phyloP scores from a whole-genome alignment of 2,888 invertebrate species.

The Aphidoletes aphidimyza region DNA sequence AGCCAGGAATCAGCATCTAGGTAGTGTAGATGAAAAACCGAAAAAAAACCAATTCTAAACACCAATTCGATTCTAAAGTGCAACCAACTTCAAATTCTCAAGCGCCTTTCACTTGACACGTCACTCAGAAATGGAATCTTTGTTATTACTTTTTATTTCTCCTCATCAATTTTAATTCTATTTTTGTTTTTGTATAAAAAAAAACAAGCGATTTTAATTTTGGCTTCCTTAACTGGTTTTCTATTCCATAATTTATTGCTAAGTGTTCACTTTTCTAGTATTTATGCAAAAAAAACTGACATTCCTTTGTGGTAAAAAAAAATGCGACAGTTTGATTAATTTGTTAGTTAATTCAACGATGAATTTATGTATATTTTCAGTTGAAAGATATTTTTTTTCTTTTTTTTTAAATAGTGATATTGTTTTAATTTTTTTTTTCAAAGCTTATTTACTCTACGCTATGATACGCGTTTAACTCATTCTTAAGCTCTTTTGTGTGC shows the following conservation, averaged over 20 bases:
- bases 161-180: not conserved
- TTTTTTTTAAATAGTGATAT: no score
- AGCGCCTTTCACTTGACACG: not conserved
- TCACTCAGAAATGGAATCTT: conserved; percentile 16
- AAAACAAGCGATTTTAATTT: not conserved
- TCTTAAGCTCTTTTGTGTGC: not conserved
- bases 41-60: conserved; percentile 7
- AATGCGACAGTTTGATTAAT: not conserved
- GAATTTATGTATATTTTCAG: conserved; percentile 37
- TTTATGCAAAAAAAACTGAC: not conserved
- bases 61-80: conserved; percentile 29
- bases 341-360: not conserved
- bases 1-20: conserved; percentile 79
- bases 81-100: not conserved
- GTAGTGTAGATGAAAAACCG: conserved; percentile 64
- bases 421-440: not conserved
- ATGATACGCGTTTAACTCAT: not conserved
- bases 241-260: conserved; percentile 36
- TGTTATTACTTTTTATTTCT: not conserved
- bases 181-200: not conserved
- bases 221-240: conserved; percentile 10
- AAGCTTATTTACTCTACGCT: not conserved
- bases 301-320: not conserved
- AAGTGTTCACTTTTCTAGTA: conserved; percentile 29
- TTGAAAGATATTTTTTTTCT: conserved; percentile 19